Conservation (phyloP, 2,113 vertebrate species). For the Polyodon spathula region DNA sequence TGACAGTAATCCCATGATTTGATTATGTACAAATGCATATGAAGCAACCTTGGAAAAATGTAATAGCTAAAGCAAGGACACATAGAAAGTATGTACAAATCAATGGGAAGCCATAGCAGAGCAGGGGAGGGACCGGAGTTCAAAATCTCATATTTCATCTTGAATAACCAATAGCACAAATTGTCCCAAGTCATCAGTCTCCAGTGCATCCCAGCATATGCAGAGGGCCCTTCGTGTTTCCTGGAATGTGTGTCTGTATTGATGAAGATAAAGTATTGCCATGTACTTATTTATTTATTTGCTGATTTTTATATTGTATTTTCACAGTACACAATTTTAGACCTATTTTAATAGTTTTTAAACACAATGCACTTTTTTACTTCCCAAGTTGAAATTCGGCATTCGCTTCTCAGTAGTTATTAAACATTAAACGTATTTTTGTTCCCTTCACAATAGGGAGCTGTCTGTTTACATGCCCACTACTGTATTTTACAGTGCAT, state of each 20-base stretch:
- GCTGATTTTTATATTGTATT: no score
- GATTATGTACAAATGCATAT: slow-evolving; percentile 10
- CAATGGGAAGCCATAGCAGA: slow-evolving; percentile 59
- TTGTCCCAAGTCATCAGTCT: slow-evolving; percentile 56
- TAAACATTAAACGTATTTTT: no score
- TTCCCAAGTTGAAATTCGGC: no score
- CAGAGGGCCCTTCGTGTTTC: slow-evolving; percentile 48
- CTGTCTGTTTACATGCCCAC: no score
- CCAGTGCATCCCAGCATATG: slow-evolving; percentile 46
- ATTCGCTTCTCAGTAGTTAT: no score
- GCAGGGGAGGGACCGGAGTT: slow-evolving; percentile 52
- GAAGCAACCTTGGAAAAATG: slow-evolving; percentile 43
- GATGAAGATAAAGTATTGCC: no score
- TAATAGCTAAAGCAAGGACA: slow-evolving; percentile 50
- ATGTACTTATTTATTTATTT: no score
- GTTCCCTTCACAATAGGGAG: no score
- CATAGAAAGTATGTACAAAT: slow-evolving; percentile 29
- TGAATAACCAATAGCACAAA: slow-evolving; percentile 59
- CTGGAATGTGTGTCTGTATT: slow-evolving; percentile 44
- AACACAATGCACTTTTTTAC: no score
- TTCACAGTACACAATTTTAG: no score
- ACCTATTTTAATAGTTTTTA: no score
- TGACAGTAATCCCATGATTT: slow-evolving; percentile 23
- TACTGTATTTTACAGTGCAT: no score
- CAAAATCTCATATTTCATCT: slow-evolving; percentile 62